These are phyloP conservation scores for Drosophila peninsularis DNA, from an alignment of 2,888 invertebrate species.

Conservation along the genomic window DNA sequence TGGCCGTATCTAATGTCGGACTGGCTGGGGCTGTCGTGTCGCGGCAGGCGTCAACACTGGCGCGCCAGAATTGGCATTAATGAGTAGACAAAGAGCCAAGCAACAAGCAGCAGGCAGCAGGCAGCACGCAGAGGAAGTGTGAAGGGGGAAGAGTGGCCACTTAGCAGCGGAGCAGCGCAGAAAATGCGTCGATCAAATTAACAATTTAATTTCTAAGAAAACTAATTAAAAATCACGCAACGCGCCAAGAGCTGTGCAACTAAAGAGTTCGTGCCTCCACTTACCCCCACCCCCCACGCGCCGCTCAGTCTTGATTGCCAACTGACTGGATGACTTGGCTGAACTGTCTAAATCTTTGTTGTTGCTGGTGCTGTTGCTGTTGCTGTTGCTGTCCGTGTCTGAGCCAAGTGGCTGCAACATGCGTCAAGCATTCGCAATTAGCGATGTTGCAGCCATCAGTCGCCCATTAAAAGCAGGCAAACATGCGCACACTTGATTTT, in stretches of 20 bases:
- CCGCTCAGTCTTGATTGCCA: slow-evolving; percentile 25
- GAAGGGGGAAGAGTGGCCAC: slow-evolving; percentile 56
- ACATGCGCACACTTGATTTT: slow-evolving; percentile 76
- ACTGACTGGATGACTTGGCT: slow-evolving; percentile 55
- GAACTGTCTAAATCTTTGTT: slow-evolving; percentile 60
- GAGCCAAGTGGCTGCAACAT: slow-evolving; percentile 76
- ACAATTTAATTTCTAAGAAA: slow-evolving; percentile 84
- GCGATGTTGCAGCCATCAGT: slow-evolving; percentile 73
- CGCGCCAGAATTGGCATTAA: slow-evolving; percentile 81
- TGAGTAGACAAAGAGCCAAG: slow-evolving; percentile 75
- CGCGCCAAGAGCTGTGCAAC: slow-evolving; percentile 53
- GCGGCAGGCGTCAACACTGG: slow-evolving; percentile 73
- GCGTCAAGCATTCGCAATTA: slow-evolving; percentile 80
- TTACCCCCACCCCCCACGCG: neutral
- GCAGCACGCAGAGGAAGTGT: slow-evolving; percentile 17
- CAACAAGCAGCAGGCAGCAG: slow-evolving; percentile 26
- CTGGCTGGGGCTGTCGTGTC: slow-evolving; percentile 37
- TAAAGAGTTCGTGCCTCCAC: slow-evolving; percentile 39
- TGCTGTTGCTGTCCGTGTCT: slow-evolving; percentile 58
- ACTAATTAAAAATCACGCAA: slow-evolving; percentile 82
- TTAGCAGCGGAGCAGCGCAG: slow-evolving; percentile 66
- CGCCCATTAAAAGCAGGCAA: slow-evolving; percentile 78
- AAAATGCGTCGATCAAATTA: slow-evolving; percentile 81
- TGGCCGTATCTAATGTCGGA: slow-evolving; percentile 44
- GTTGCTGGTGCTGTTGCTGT: slow-evolving; percentile 35